Evolutionary conservation across 2,888 invertebrate species (phyloP).

Genomic region (Gari tellinella): DNA sequence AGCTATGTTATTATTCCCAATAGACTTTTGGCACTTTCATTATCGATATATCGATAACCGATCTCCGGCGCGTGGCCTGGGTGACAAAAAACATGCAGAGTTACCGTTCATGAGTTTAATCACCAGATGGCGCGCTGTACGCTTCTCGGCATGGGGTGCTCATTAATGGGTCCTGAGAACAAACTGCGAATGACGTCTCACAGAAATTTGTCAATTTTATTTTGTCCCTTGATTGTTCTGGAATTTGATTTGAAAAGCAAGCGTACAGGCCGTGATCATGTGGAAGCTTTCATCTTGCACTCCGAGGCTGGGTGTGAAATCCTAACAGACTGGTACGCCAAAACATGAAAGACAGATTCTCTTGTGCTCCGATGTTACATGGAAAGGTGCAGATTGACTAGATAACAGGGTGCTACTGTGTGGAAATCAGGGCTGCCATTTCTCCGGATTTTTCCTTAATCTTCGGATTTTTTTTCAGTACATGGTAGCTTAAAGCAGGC

Average conservation of each 20-base stretch:
- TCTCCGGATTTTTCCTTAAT: too few species aligned
- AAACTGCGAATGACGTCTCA: constrained; percentile 6
- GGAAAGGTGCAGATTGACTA: too few species aligned
- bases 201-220: constrained; percentile 37
- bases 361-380: too few species aligned
- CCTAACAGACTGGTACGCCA: neutral
- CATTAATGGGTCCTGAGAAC: constrained; percentile 21
- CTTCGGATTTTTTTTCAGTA: too few species aligned
- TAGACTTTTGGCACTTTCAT: constrained; percentile 48
- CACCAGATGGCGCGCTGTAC: constrained; percentile 48
- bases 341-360: constrained; percentile 2
- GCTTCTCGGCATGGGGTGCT: constrained; percentile 37
- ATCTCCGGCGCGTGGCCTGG: constrained; percentile 38
- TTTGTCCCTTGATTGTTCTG: constrained; percentile 39
- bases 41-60: constrained; percentile 50
- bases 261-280: neutral
- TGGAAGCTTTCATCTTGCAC: too few species aligned
- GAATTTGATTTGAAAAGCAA: constrained; percentile 27
- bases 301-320: neutral
- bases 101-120: constrained; percentile 44
- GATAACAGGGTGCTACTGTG: too few species aligned
- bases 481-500: too few species aligned
- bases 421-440: too few species aligned
- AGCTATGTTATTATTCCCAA: constrained; percentile 26
- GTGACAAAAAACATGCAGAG: constrained; percentile 39